Evolutionary conservation across 2,113 vertebrate species (phyloP), one percentile per base, ranked within the genome.

Genomic region (Nipponia nippon): DNA sequence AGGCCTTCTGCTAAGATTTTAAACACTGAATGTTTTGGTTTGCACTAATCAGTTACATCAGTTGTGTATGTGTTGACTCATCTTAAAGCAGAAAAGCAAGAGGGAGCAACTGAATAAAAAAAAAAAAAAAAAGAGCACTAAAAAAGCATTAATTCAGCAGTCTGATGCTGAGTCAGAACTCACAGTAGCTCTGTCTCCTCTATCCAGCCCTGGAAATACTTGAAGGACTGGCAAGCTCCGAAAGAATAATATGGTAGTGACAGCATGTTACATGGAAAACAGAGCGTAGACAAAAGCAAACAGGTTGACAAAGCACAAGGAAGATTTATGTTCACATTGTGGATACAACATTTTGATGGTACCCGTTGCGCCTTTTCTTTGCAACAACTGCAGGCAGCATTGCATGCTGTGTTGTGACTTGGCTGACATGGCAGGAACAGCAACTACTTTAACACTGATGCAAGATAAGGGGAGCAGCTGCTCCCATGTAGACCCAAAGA

Each of bases 391-490:
- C 69, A 96, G 72, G 63, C 59, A 75, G 72, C n/a, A 23, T 14
- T 67, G 90, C 59, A 93, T 6, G 13, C 40, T 87, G 36, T 92
- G 94, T 88, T 96, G 69, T 90, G 95, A 90, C 97, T 93, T 62
- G 69, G 91, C 70, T 95, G 93, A 85, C 70, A 85, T 1, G 42
- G 88, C 87, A 87, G 79, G 94, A 95, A 79, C 72, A 94, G 79
- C 83, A 95, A 94, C 96, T 96, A 76, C 82, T 95, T 96, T 94
- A 95, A 91, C 92, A 87, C 65, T 88, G 87, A 87, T 62, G 62
- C 26, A 22, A 94, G 90, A 97, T 96, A 98, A 97, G 78, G 47
- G 47, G 42, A 92, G 88, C 75, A 86, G 70, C 79, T 91, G 96
- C 93, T 95, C 40, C 66, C 89, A 91, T 95, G 81, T 77, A 93